phyloP scores from a whole-genome alignment of 1,140 invertebrate species.

The Coelopa frigida region DNA sequence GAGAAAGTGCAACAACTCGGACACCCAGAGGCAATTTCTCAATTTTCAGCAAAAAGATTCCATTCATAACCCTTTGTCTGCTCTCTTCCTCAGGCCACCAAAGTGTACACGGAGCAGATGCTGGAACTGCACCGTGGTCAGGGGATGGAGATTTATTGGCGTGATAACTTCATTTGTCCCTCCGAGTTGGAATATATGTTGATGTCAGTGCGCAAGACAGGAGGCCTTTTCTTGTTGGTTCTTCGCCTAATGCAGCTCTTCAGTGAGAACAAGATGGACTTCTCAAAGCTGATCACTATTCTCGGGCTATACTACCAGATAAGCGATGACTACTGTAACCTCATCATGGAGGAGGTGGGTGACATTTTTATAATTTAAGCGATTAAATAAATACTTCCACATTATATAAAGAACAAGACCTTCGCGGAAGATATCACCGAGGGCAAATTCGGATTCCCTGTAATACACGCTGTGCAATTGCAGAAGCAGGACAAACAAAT shows the following conservation, averaged over 20 bases:
- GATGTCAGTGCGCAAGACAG: constrained; percentile 93
- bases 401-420: constrained; percentile 93
- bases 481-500: constrained; percentile 78
- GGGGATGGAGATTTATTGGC: constrained; percentile 97
- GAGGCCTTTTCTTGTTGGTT: constrained; percentile 90
- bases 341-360: constrained; percentile 74
- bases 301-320: constrained; percentile 95
- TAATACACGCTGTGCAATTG: constrained; percentile 83
- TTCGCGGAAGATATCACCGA: constrained; percentile 96
- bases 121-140: constrained; percentile 91
- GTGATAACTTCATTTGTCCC: constrained; percentile 90
- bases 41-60: background rate
- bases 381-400: constrained; percentile 43
- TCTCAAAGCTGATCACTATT: constrained; percentile 72
- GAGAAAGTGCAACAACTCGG: constrained; percentile 74
- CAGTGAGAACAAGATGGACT: constrained; percentile 79
- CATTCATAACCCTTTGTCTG: constrained; percentile 2
- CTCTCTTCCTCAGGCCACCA: constrained; percentile 55
- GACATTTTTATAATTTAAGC: no score
- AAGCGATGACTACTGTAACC: constrained; percentile 90
- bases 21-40: constrained; percentile 65
- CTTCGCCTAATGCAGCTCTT: constrained; percentile 93
- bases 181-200: constrained; percentile 85
- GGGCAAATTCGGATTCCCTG: constrained; percentile 96
- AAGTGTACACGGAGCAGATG: constrained; percentile 81